A percentile compares a stretch with the other conserved stretches of the same genome.
Conservation (phyloP, 2,113 vertebrate genomes). For the Pedetes capensis region DNA sequence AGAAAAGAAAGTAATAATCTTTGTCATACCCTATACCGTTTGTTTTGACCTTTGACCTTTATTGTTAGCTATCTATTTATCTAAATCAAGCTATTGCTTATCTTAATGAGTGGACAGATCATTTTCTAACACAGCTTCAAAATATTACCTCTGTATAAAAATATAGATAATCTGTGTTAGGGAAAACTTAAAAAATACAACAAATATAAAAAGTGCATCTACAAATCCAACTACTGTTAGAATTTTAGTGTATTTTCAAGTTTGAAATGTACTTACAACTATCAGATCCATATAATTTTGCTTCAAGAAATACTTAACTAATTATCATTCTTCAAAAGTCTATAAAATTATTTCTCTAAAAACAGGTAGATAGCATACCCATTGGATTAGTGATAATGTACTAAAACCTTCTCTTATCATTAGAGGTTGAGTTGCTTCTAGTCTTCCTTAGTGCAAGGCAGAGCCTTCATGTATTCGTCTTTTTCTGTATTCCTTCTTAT, state of each 20-base stretch:
- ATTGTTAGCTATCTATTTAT: slow-evolving; percentile 65
- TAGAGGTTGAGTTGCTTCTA: neutral
- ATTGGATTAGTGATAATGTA: neutral
- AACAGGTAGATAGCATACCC: neutral
- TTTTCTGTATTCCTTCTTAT: neutral
- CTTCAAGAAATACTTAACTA: neutral
- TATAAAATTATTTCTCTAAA: slow-evolving; percentile 3
- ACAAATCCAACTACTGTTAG: neutral
- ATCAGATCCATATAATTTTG: neutral
- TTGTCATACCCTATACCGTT: slow-evolving; percentile 40
- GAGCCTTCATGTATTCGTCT: neutral
- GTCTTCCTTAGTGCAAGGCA: neutral
- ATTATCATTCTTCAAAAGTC: neutral
- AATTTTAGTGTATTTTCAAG: neutral
- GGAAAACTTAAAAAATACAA: neutral
- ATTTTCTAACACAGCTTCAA: neutral
- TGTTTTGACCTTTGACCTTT: slow-evolving; percentile 75
- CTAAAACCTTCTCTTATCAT: neutral
- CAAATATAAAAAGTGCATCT: neutral
- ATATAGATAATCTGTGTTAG: neutral
- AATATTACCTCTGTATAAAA: slow-evolving; percentile 20
- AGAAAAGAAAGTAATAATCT: too few species aligned
- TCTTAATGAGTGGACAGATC: slow-evolving; percentile 37
- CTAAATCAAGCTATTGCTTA: slow-evolving; percentile 67
- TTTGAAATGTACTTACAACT: neutral